Evolutionary conservation across 2,888 invertebrate species (phyloP).

Genomic region (Resseliella maxima): DNA sequence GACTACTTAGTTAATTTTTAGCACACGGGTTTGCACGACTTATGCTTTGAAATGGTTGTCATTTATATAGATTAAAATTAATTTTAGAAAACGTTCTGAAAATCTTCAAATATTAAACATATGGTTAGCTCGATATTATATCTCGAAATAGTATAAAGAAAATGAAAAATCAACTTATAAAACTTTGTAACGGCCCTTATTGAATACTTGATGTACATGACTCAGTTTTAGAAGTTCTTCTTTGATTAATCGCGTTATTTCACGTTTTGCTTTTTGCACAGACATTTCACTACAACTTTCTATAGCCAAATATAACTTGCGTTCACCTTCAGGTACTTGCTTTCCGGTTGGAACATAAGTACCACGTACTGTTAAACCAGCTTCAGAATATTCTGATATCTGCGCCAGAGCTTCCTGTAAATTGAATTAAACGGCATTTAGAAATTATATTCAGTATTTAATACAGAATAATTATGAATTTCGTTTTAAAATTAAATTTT

Average conservation of each 20-base stretch:
- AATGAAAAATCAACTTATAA: conserved; percentile 69
- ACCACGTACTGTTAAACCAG: conserved; percentile 98
- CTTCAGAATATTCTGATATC: conserved; percentile 98
- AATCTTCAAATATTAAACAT: too few relatives aligned
- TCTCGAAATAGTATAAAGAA: too few relatives aligned
- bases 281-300: conserved; percentile 97
- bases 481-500: conserved; percentile 7
- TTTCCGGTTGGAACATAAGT: conserved; percentile 93
- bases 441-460: background rate
- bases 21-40: too few relatives aligned
- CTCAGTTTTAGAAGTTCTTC: conserved; percentile 95
- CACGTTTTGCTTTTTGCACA: conserved; percentile 94
- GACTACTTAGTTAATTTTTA: too few relatives aligned
- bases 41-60: too few relatives aligned
- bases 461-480: conserved; percentile 62
- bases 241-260: conserved; percentile 97
- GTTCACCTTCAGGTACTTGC: conserved; percentile 89
- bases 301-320: conserved; percentile 97
- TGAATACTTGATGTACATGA: conserved; percentile 86
- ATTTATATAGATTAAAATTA: too few relatives aligned
- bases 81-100: too few relatives aligned
- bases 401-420: conserved; percentile 92
- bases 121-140: too few relatives aligned
- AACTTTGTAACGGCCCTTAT: conserved; percentile 95
- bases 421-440: background rate